Base-by-base conservation (phyloP, 2,797 vertebrate genomes). In the Rachycentron canadum region DNA sequence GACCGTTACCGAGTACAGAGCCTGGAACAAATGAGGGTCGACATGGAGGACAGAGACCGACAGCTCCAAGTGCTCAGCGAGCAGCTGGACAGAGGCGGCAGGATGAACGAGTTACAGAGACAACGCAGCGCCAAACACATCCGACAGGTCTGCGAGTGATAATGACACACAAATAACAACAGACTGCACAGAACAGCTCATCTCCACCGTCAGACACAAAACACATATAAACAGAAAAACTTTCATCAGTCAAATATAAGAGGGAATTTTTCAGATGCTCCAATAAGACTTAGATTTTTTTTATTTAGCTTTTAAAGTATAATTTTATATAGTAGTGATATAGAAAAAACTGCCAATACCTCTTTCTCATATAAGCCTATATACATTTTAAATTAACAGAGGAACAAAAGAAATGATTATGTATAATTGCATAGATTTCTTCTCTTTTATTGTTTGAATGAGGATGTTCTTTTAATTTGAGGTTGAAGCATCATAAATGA, bases 11-110 rank as follows among this genome's bases (percentile, higher is more conserved):
- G 91, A 56, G 76, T 80, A 65, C 84, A 88, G 86, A 94, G 76
- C n/a, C 65, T 90, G 84, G 89, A 95, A 69, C 94, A 89, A 57
- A 82, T 96, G 76, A 87, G 92, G 81, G 85, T 86, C 26, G 92
- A 95, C 0, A 25, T 88, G 58, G 86, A 85, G 71, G 86, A 92
- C 38, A 92, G 93, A 73, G 91, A 95, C 25, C 66, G 83, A 19
- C 87, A 62, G 28, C 81, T 95, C 47, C 86, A 88, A 59, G 77
- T 57, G 4, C 81, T 95, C 7, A 83, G 86, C 0, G 86, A 90
- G 41, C 92, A 95, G 86, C 86, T 92, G 3, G 85, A 93, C 83
- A 86, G 88, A 63, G 83, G 84, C 63, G 87, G 89, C 52, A 92
- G 87, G 83, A 88, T 75, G 77, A 85, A 77, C n/a, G 73, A 34